Percentiles rank a stretch among this genome's conserved stretches.
phyloP scores from a whole-genome alignment of 2,888 invertebrate species.

The Patella caerulea region DNA sequence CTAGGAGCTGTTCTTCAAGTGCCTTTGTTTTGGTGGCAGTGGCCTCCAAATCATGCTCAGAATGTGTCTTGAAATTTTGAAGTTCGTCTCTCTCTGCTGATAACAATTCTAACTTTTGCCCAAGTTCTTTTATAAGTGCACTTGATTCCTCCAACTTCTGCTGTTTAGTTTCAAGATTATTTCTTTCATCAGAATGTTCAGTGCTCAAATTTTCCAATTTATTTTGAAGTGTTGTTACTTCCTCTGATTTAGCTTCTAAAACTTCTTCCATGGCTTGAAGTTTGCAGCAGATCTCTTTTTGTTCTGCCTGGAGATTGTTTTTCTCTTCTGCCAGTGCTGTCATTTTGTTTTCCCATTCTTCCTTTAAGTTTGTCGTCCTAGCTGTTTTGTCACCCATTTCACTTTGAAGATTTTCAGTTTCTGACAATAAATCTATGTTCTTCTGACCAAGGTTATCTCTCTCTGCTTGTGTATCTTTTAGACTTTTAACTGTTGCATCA shows the following conservation, averaged over 20 bases:
- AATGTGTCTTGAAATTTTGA: constrained; percentile 10
- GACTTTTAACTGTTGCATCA: constrained; percentile 26
- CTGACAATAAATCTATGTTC: constrained; percentile 18
- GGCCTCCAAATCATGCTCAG: constrained; percentile 27
- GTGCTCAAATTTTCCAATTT: constrained; percentile 25
- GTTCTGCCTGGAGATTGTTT: constrained; percentile 12
- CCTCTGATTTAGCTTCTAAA: constrained; percentile 24
- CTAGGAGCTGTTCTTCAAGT: constrained; percentile 25
- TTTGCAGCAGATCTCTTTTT: constrained; percentile 16
- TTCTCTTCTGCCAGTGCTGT: constrained; percentile 16
- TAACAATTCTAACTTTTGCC: constrained; percentile 17
- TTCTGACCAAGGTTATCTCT: constrained; percentile 25
- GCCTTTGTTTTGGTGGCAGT: constrained; percentile 18
- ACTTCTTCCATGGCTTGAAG: constrained; percentile 20
- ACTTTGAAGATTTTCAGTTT: constrained; percentile 8
- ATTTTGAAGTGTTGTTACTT: constrained; percentile 24
- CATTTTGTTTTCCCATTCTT: constrained; percentile 15
- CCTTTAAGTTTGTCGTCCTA: constrained; percentile 16
- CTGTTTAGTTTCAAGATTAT: constrained; percentile 2
- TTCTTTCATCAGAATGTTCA: constrained; percentile 10
- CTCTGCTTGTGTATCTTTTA: constrained; percentile 22
- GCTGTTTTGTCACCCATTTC: constrained; percentile 2
- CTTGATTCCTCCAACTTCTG: constrained; percentile 13
- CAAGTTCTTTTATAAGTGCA: constrained; percentile 16
- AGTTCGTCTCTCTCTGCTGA: constrained; percentile 16